These are phyloP conservation scores for Drosophila mettleri DNA, from an alignment of 2,888 invertebrate species.

Conservation along the genomic window DNA sequence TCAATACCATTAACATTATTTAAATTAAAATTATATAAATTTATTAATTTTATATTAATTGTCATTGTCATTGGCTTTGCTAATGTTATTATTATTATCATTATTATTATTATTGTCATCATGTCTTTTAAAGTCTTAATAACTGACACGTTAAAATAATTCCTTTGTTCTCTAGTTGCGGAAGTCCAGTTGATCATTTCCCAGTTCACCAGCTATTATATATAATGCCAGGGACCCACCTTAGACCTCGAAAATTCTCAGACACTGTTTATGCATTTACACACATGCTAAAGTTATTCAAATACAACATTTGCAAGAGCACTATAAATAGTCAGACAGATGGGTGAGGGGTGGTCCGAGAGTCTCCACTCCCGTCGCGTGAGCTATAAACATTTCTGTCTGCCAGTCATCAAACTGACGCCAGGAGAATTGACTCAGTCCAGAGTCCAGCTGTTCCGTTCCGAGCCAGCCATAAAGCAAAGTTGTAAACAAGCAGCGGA, in stretches of 20 bases:
- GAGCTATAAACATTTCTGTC: conserved; percentile 46
- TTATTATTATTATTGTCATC: not conserved
- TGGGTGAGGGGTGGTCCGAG: not conserved
- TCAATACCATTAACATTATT: no score
- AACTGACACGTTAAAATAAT: not conserved
- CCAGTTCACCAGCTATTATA: not conserved
- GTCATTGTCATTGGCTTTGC: not conserved
- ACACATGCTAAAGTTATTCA: conserved; percentile 33
- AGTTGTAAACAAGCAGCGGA: conserved; percentile 40
- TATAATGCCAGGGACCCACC: not conserved
- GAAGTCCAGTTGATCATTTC: not conserved
- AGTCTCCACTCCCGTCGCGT: conserved; percentile 7
- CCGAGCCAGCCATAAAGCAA: conserved; percentile 27
- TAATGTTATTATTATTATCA: not conserved
- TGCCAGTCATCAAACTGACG: conserved; percentile 36
- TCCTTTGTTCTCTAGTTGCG: not conserved
- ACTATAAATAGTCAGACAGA: conserved; percentile 20
- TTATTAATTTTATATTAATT: no score
- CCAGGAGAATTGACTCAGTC: conserved; percentile 32
- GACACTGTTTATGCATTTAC: conserved; percentile 35
- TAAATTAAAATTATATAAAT: no score
- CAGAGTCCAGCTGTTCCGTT: conserved; percentile 9
- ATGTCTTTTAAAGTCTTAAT: no score
- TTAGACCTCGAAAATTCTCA: not conserved
- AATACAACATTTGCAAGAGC: conserved; percentile 7